phyloP scores from a whole-genome alignment of 2,113 vertebrate species.

The Charina bottae region DNA sequence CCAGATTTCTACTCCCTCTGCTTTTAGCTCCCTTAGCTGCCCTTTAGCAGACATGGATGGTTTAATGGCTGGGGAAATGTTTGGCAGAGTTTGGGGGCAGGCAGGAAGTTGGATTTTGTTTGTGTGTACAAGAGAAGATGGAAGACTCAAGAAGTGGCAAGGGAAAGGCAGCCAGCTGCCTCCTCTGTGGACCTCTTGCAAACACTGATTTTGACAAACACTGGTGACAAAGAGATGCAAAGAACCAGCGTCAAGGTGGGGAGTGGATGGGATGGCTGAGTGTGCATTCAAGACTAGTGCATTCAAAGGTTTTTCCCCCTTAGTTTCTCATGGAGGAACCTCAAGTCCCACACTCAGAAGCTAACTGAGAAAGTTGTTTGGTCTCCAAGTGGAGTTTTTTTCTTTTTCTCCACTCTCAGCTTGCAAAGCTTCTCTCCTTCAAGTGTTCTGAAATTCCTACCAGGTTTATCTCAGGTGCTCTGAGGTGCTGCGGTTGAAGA shows the following conservation, averaged over 20 bases:
- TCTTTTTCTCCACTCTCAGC: background rate
- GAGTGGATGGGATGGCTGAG: background rate
- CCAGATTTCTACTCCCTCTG: background rate
- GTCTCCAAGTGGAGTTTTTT: background rate
- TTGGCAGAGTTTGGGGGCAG: background rate
- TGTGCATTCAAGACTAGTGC: background rate
- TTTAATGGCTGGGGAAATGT: background rate
- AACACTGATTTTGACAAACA: background rate
- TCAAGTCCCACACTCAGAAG: background rate
- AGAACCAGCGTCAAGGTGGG: background rate
- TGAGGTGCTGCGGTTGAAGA: background rate
- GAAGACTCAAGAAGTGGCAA: background rate
- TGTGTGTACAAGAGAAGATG: background rate
- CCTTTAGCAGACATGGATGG: background rate
- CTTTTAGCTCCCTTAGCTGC: background rate
- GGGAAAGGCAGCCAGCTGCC: background rate
- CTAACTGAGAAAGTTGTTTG: background rate
- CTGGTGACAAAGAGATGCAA: background rate
- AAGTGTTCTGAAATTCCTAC: background rate
- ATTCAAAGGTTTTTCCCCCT: background rate
- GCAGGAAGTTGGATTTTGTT: background rate
- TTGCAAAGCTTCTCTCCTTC: background rate
- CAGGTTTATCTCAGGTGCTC: background rate
- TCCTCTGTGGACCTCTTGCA: background rate
- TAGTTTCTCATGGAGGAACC: background rate